A percentile compares a stretch with the other conserved stretches of the same genome.
phyloP scores from a whole-genome alignment of 1,140 invertebrate genomes.

The Meteorus sp. region DNA sequence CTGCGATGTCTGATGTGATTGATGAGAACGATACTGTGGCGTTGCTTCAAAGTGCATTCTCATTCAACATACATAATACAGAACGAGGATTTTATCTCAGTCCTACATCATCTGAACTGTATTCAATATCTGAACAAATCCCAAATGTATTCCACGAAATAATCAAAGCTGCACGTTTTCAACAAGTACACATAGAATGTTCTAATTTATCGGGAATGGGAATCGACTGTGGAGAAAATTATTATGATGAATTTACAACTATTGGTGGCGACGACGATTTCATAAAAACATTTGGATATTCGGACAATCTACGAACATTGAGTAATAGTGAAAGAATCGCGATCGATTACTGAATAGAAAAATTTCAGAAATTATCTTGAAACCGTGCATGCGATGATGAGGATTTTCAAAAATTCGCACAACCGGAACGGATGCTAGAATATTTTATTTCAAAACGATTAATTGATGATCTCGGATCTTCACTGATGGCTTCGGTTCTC shows the following conservation, averaged over 20 bases:
- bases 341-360: background rate
- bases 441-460: background rate
- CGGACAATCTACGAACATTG: background rate
- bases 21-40: conserved; percentile 16
- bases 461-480: background rate
- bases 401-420: background rate
- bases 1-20: conserved; percentile 8
- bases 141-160: conserved; percentile 27
- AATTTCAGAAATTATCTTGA: background rate
- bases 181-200: background rate
- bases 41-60: conserved; percentile 21
- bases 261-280: background rate
- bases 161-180: conserved; percentile 17
- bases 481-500: no score
- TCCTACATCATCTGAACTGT: conserved; percentile 15
- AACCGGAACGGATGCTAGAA: background rate
- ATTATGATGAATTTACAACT: conserved; percentile 15
- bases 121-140: conserved; percentile 18
- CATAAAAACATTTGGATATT: background rate
- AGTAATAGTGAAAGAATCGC: background rate
- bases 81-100: conserved; percentile 22
- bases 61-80: conserved; percentile 9
- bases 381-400: no score
- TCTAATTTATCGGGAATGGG: conserved; percentile 1
- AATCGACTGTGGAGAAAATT: conserved; percentile 25